Evolutionary conservation across 30 jellyfish, hydroid and myxozoan species (phyloP), one percentile per base, ranked within the genome.

Genomic region (Turritopsis rubra): DNA sequence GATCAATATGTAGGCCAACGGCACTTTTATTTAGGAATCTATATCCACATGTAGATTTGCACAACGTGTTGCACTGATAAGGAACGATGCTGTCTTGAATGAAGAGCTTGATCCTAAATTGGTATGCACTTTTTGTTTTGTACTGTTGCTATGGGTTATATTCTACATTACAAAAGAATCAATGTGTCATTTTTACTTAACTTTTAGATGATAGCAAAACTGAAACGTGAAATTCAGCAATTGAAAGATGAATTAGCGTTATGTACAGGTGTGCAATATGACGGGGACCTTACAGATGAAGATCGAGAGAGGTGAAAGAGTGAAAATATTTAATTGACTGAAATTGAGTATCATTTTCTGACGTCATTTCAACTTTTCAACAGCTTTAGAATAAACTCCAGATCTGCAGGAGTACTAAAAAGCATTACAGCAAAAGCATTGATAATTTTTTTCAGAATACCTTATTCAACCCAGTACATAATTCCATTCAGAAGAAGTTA

Each of bases 61-160:
- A 0, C 99, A 93, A 70, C 65, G 99, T 53, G 99, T 93, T 18
- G 99, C 99, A 28, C 65, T 93, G 94, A 93, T 93, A 52, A 88
- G 85, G 89, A 93, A 93, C 71, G 96, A 93, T n/a, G 99, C 99
- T 5, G 22, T 83, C 24, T 83, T 93, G 22, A 93, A 93, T 70
- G 99, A 93, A 88, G 99, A 93, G 75, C 79, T 93, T 21, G 99
- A 93, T 68, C 99, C 99, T 9, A 85, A 93, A 80, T 91, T 93
- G 94, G 99, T 93, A 81, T 18, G 65, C n/a, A n/a, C n/a, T n/a
- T n/a, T n/a, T 29, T 26, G 26, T 77, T 27, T n/a, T 68, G 16
- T 60, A 60, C 21, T 18, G 22, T 18, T 60, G 0, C 0, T 60
- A 60, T 0, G 19, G 22, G 21, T 0, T 60, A n/a, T n/a, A n/a